phyloP scores from a whole-genome alignment of 2,113 vertebrate genomes.

The Odontophorus gujanensis region DNA sequence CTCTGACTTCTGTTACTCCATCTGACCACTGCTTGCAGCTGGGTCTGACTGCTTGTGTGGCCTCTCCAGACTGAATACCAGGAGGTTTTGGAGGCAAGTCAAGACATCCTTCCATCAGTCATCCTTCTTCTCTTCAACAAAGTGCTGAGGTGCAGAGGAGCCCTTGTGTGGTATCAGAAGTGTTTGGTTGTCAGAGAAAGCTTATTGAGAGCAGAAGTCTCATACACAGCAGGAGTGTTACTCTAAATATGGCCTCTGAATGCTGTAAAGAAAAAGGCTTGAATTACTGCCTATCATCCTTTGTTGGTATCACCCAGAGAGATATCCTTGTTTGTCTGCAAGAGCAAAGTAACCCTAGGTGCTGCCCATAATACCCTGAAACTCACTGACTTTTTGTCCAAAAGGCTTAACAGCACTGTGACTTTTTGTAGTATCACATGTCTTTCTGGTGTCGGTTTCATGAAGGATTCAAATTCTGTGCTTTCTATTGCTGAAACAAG shows the following conservation, averaged over 20 bases:
- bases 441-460: slow-evolving; percentile 15
- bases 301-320: neutral
- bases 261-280: neutral
- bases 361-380: neutral
- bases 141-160: accelerated
- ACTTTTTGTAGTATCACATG: neutral
- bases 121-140: neutral
- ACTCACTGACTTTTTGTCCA: neutral
- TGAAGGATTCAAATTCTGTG: neutral
- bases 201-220: neutral
- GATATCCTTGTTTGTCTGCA: neutral
- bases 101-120: accelerated
- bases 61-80: neutral
- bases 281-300: neutral
- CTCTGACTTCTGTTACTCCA: neutral
- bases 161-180: neutral
- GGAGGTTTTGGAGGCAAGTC: neutral
- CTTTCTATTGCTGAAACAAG: neutral
- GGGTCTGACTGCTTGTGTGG: neutral
- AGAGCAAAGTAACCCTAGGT: accelerated
- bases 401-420: neutral
- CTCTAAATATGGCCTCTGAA: neutral
- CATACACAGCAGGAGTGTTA: accelerated
- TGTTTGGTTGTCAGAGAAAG: neutral
- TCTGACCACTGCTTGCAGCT: neutral